Evolutionary conservation across 1,140 invertebrate genomes (phyloP).

Genomic region (Drosophila saltans): DNA sequence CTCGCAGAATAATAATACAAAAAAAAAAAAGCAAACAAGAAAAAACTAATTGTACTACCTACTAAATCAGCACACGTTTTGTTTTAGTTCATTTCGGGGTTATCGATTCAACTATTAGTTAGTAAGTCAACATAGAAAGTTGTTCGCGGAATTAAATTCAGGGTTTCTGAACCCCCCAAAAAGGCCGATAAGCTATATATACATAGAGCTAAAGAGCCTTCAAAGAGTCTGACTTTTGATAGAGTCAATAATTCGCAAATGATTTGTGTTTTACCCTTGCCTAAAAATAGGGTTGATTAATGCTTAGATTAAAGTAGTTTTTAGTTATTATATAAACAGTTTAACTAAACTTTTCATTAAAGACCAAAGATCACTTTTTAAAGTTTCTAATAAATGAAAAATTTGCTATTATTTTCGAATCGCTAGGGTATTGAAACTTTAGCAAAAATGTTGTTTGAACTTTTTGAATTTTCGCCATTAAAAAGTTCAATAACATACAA

Average conservation of each 20-base stretch:
- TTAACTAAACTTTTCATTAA: too few relatives aligned
- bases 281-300: too few relatives aligned
- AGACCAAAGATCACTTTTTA: too few relatives aligned
- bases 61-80: slow-evolving; percentile 25
- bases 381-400: too few relatives aligned
- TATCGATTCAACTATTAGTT: slow-evolving; percentile 40
- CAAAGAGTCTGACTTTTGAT: background rate
- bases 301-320: too few relatives aligned
- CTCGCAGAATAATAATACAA: background rate
- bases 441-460: background rate
- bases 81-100: slow-evolving; percentile 42
- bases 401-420: too few relatives aligned
- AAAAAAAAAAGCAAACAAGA: background rate
- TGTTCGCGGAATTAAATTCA: slow-evolving; percentile 27
- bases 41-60: slow-evolving; percentile 44
- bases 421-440: too few relatives aligned
- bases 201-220: slow-evolving; percentile 7
- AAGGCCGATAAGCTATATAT: slow-evolving; percentile 33
- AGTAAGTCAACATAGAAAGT: slow-evolving; percentile 45
- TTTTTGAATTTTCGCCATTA: background rate
- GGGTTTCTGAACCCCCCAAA: slow-evolving; percentile 50
- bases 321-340: too few relatives aligned
- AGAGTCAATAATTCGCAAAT: background rate
- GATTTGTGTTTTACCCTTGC: background rate
- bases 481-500: slow-evolving; percentile 20